phyloP scores from a whole-genome alignment of 2,797 vertebrate species.

The Moxostoma hubbsi region DNA sequence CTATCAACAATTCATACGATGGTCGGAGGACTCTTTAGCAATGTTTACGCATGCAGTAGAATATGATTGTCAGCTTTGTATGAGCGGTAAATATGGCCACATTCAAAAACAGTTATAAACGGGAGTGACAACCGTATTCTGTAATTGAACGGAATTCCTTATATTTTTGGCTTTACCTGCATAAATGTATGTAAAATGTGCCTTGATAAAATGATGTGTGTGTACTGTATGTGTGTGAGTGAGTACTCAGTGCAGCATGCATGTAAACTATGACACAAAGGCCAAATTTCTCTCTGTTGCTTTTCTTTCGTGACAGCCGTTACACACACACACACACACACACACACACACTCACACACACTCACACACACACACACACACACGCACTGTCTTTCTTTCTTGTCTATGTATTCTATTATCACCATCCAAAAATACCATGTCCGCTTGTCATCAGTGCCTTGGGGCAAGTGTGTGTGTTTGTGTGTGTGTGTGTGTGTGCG shows the following conservation, averaged over 20 bases:
- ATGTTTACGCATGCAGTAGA: too few relatives aligned
- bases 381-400: constrained; percentile 2
- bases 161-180: background rate
- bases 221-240: background rate
- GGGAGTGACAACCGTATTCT: too few relatives aligned
- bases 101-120: too few relatives aligned
- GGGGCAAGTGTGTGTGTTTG: constrained; percentile 4
- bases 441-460: constrained; percentile 23
- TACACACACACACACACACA: too few relatives aligned
- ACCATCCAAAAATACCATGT: constrained; percentile 23
- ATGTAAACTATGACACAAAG: constrained; percentile 32
- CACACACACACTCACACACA: background rate
- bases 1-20: too few relatives aligned
- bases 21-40: too few relatives aligned
- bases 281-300: constrained; percentile 1
- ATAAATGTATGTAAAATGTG: background rate
- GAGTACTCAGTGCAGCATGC: background rate
- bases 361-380: too few relatives aligned
- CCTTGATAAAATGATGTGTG: background rate
- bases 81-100: too few relatives aligned
- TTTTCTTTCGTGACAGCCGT: constrained; percentile 14
- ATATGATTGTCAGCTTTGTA: too few relatives aligned
- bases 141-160: background rate
- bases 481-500: constrained; percentile 1
- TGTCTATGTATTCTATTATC: constrained; percentile 28